Evolutionary conservation across 1,140 invertebrate species (phyloP).

Genomic region (Apis mellifera): DNA sequence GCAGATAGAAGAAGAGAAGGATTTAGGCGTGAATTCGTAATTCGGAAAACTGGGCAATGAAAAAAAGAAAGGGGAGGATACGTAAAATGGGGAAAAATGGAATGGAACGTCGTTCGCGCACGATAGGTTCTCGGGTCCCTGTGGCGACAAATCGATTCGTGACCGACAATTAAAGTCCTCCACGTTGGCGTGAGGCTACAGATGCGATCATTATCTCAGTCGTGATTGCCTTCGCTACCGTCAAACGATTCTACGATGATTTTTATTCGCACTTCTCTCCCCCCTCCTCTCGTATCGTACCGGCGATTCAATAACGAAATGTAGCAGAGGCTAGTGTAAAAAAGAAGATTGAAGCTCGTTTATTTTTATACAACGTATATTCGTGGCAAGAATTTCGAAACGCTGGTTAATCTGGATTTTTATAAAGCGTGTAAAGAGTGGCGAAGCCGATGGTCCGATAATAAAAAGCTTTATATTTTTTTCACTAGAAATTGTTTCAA

Average conservation of each 20-base stretch:
- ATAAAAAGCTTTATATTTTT: too few relatives aligned
- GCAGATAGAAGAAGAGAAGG: too few relatives aligned
- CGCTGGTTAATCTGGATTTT: background rate
- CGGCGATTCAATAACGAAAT: constrained; percentile 6
- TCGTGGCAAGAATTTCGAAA: background rate
- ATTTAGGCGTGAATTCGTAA: background rate
- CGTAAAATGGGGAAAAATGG: constrained; percentile 30
- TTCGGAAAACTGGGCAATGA: background rate
- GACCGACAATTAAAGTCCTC: constrained; percentile 77
- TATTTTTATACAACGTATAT: background rate
- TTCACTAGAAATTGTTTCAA: background rate
- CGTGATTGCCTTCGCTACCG: constrained; percentile 70
- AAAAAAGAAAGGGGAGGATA: background rate
- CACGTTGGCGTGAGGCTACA: constrained; percentile 62
- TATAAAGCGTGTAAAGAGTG: too few relatives aligned
- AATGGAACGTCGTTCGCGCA: constrained; percentile 49
- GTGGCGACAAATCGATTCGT: constrained; percentile 79
- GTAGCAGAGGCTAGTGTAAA: too few relatives aligned
- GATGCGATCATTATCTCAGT: constrained; percentile 73
- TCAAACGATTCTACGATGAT: constrained; percentile 23
- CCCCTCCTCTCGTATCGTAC: background rate
- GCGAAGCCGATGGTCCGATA: background rate
- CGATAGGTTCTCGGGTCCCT: constrained; percentile 46
- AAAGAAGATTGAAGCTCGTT: too few relatives aligned
- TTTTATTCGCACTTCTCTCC: background rate